Conservation (phyloP, 2,888 invertebrate species). For the Eurois occulta region DNA sequence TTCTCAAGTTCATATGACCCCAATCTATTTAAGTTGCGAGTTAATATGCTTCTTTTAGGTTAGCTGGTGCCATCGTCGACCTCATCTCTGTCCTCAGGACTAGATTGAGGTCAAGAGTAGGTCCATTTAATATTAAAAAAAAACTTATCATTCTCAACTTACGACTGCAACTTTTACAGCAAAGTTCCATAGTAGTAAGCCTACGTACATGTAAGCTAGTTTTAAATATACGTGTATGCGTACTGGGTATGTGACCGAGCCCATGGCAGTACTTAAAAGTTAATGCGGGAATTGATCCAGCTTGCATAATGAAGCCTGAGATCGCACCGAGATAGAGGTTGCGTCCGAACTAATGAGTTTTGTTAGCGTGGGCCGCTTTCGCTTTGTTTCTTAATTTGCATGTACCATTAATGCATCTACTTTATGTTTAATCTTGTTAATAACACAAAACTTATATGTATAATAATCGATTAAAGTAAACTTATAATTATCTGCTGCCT, state of each 20-base stretch:
- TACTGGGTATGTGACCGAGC: constrained; percentile 21
- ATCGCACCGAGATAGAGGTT: constrained; percentile 41
- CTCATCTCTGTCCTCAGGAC: no score
- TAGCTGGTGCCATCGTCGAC: no score
- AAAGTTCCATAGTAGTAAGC: not conserved
- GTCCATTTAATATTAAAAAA: no score
- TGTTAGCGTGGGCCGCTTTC: constrained; percentile 25
- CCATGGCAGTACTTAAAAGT: constrained; percentile 15
- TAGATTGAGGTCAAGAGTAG: no score
- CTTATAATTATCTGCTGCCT: not conserved
- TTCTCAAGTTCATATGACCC: no score
- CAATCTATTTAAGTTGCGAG: no score
- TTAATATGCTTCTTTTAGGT: no score
- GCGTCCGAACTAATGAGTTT: constrained; percentile 44
- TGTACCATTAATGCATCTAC: constrained; percentile 9
- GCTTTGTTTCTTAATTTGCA: constrained; percentile 22
- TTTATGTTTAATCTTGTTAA: not conserved
- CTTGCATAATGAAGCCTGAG: constrained; percentile 55
- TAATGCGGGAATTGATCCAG: constrained; percentile 53
- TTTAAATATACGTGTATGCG: not conserved
- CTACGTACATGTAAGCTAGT: not conserved
- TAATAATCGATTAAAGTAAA: no score
- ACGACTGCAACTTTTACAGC: not conserved
- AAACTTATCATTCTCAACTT: not conserved
- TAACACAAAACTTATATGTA: not conserved